Evolutionary conservation across 2,113 vertebrate genomes (phyloP), one percentile per base, ranked within the genome.

Genomic region (Ochotona princeps): DNA sequence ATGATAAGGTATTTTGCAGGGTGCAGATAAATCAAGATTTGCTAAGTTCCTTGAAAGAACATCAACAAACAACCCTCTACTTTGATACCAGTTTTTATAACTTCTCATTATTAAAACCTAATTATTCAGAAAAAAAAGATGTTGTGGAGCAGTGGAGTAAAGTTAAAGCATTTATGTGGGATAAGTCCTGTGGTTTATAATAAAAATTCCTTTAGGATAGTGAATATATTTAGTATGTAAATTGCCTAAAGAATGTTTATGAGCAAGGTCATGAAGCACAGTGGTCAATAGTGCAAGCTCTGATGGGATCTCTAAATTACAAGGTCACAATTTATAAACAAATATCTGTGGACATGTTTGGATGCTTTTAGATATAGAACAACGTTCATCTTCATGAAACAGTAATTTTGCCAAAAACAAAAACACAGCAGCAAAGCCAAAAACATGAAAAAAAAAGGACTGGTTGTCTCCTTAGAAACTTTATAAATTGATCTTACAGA

Each of bases 11-110:
- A 93, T 44, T 92, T 72, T 61, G 32, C 76, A 84, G 38, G 30
- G 47, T 44, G 49, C 63, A 95, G 74, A 83, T 86, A 92, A 90
- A 87, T 80, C 47, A 85, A 70, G 63, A 79, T 86, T 76, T 44
- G n/a, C 21, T 61, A 92, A 85, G 44, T 35, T 76, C 13, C 51
- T 66, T 54, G 60, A 93, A 83, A 73, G n/a, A 80, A 13, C 28
- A 20, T 47, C 69, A 92, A 78, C 89, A 72, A 94, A 81, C 35
- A 28, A 21, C 38, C 47, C 23, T 89, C 25, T 73, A 60, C 47
- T 91, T 90, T 95, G 72, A 89, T 83, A 66, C 28, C 11, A 70
- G 76, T 65, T 30, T 17, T 49, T 75, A 47, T 66, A 57, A 80
- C 8, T 20, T 95, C 47, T 86, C 70, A 17, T 63, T 66, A 47